Evolutionary conservation across 2,797 vertebrate genomes (phyloP), one percentile per base, ranked within the genome.

Genomic region (Tokudaia tokunoshimensis): DNA sequence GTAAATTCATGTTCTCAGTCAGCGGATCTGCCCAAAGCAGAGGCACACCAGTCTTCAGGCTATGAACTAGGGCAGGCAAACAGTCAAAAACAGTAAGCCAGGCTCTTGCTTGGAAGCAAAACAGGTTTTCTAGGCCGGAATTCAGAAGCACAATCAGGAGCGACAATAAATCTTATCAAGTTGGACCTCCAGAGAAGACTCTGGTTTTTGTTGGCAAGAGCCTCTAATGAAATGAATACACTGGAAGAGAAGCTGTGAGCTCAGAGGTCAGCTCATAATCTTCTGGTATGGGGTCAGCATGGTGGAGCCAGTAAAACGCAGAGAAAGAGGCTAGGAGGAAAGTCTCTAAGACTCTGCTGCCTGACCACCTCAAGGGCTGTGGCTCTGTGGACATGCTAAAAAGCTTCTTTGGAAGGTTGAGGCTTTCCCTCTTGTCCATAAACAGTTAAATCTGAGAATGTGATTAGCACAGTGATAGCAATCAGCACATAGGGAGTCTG

Each of bases 131-230:
- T 86, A 70, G 67, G 26, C 31, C 31, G 37, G 44, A 94, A 95
- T 93, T 93, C 19, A 80, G 81, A 80, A 76, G 76, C 7, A 22
- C n/a, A 57, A 57, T 91, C 41, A 80, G 91, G 93, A 84, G n/a
- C 52, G 20, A 87, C 22, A 83, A 50, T 94, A 44, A 20, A 75
- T 95, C 83, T 14, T 86, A 75, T 3, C 44, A 65, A 47, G 3
- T 52, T 93, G 52, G 44, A 59, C n/a, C 17, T 89, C 34, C 26
- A 57, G 1, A 78, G 10, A 59, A 5, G 70, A 75, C 84, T 81
- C 24, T 85, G 50, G 41, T 4, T 96, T 52, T 67, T 93, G 1
- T 80, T 75, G 63, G 61, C 50, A 89, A 88, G 34, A 90, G 52
- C 3, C 0, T 63, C 31, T 74, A 41, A 74, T 76, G 65, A 92